Evolutionary conservation across 2,113 vertebrate species (phyloP).

Genomic region (Sterrhoptilus dennistouni): DNA sequence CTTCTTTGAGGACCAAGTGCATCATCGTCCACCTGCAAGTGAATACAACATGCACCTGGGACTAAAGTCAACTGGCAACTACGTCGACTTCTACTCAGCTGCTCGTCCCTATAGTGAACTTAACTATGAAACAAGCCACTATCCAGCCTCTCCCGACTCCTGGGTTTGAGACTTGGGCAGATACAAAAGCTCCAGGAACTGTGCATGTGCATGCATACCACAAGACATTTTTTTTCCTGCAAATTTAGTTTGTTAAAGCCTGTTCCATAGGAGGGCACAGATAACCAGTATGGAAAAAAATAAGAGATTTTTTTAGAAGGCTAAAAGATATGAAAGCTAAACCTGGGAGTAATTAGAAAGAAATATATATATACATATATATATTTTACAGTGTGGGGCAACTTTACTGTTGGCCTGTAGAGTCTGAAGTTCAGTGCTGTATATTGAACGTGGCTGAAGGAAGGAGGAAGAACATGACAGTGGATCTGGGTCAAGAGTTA

Average conservation of each 20-base stretch:
- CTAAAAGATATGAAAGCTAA: constrained; percentile 60
- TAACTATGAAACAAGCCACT: constrained; percentile 99
- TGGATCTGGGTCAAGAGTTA: constrained; percentile 69
- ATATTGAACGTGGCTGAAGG: constrained; percentile 63
- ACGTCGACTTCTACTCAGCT: constrained; percentile 99
- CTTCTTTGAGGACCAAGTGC: constrained; percentile 90
- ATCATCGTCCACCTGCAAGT: constrained; percentile 85
- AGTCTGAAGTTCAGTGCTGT: constrained; percentile 62
- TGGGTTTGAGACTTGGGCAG: constrained; percentile 87
- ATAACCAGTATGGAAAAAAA: constrained; percentile 71
- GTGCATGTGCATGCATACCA: constrained; percentile 99
- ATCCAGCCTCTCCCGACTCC: constrained; percentile 98
- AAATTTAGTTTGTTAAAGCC: constrained; percentile 86
- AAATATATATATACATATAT: constrained; percentile 65
- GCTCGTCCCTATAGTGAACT: constrained; percentile 99
- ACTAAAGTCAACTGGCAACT: constrained; percentile 98
- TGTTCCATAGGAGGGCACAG: constrained; percentile 82
- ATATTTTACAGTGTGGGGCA: constrained; percentile 45
- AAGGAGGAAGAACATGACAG: constrained; percentile 56
- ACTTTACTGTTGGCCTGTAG: constrained; percentile 67
- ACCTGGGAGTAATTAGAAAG: constrained; percentile 69
- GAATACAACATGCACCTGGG: constrained; percentile 99
- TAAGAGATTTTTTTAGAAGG: constrained; percentile 72
- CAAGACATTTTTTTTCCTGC: constrained; percentile 83
- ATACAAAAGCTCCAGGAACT: constrained; percentile 74